Conservation (phyloP, 2,113 vertebrate species). For the Oryzias celebensis region DNA sequence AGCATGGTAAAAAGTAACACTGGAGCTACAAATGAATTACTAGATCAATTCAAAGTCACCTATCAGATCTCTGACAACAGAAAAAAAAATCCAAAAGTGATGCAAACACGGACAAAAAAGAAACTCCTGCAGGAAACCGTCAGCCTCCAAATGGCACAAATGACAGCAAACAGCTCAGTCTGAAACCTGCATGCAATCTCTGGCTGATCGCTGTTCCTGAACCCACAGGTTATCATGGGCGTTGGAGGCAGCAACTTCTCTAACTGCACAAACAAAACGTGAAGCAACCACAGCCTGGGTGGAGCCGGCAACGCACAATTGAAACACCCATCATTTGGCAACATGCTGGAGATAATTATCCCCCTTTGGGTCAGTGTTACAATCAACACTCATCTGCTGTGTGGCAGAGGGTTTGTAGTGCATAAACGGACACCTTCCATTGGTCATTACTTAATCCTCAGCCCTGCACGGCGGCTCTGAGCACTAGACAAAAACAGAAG, state of each 20-base stretch:
- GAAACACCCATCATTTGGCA: constrained; percentile 57
- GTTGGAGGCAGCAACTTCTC: constrained; percentile 30
- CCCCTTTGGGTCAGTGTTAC: constrained; percentile 3
- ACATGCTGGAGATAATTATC: constrained; percentile 45
- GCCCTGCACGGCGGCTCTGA: background rate
- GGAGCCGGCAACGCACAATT: constrained; percentile 40
- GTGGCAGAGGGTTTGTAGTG: constrained; percentile 4
- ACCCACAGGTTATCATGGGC: constrained; percentile 42
- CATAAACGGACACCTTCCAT: constrained; percentile 7
- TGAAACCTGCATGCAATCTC: constrained; percentile 6
- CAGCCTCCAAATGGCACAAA: background rate
- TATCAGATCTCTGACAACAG: no score
- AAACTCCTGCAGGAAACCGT: background rate
- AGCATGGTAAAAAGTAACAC: no score
- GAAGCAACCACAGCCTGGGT: constrained; percentile 68
- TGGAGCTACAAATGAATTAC: no score
- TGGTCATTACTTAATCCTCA: background rate
- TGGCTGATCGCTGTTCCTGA: constrained; percentile 7
- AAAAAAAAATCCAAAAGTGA: no score
- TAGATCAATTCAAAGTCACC: no score
- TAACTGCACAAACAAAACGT: constrained; percentile 29
- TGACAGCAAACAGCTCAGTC: background rate
- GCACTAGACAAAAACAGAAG: constrained; percentile 53
- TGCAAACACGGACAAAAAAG: no score
- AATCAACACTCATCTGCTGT: constrained; percentile 2